phyloP scores from a whole-genome alignment of 1,140 invertebrate species.

The Littorina saxatilis region DNA sequence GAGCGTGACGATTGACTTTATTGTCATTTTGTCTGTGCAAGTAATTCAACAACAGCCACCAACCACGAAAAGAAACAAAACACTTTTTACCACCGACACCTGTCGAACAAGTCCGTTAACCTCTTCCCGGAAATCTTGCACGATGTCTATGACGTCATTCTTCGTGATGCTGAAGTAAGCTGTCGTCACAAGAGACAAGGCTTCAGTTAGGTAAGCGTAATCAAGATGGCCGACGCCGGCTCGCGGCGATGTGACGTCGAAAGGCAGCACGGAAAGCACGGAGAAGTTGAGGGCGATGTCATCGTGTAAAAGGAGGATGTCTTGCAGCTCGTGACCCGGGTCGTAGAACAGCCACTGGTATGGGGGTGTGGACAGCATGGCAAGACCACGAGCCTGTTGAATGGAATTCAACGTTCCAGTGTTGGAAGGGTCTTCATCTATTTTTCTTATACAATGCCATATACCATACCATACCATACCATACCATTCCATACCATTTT shows the following conservation, averaged over 20 bases:
- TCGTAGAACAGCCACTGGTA: conserved; percentile 70
- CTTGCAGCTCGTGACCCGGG: conserved; percentile 56
- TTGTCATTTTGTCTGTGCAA: too few species aligned
- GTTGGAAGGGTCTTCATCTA: neutral
- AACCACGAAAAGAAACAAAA: too few species aligned
- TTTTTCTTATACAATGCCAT: too few species aligned
- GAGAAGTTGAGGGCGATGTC: conserved; percentile 69
- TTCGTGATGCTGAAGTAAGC: conserved; percentile 4
- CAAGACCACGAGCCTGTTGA: conserved; percentile 64
- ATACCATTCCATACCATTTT: too few species aligned
- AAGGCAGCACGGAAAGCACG: conserved; percentile 57
- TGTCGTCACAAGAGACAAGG: conserved; percentile 10
- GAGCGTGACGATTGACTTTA: too few species aligned
- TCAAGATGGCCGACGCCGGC: neutral
- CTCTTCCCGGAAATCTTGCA: neutral
- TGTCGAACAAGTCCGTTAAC: neutral
- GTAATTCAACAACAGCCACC: too few species aligned
- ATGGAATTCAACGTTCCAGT: neutral
- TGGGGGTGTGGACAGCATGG: conserved; percentile 70
- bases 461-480: too few species aligned
- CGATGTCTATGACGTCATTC: too few species aligned
- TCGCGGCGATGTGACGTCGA: neutral
- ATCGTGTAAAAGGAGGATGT: conserved; percentile 52
- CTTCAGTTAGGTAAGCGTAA: neutral
- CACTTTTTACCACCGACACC: neutral